phyloP scores from a whole-genome alignment of 2,113 vertebrate species.

The Sterna hirundo region DNA sequence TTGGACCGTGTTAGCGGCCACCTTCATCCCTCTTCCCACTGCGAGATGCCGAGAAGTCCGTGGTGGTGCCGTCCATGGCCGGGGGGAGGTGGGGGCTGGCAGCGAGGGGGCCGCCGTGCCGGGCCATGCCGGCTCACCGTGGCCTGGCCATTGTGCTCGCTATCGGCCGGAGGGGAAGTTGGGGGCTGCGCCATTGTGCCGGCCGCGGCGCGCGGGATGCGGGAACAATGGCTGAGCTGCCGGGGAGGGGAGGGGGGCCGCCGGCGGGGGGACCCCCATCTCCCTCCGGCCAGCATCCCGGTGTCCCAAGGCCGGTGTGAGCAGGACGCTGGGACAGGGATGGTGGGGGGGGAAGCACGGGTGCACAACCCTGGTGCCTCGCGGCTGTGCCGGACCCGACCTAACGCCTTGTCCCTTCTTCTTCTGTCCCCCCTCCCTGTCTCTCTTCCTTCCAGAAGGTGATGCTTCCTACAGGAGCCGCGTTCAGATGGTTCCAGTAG shows the following conservation, averaged over 20 bases:
- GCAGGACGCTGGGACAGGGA: fast-evolving
- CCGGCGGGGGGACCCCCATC: fast-evolving
- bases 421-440: slow-evolving; percentile 64
- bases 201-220: fast-evolving
- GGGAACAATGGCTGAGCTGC: not conserved
- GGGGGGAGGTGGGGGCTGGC: not conserved
- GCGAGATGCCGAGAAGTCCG: not conserved
- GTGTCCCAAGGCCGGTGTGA: fast-evolving
- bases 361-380: not conserved
- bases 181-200: not conserved
- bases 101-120: fast-evolving
- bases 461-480: slow-evolving; percentile 98
- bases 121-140: fast-evolving
- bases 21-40: not conserved
- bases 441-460: slow-evolving; percentile 92
- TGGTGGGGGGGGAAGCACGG: not conserved
- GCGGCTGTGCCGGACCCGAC: not conserved
- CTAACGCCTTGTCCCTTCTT: slow-evolving; percentile 57
- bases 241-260: not conserved
- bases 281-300: not conserved
- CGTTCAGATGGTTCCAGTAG: slow-evolving; percentile 99
- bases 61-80: fast-evolving
- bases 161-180: not conserved
- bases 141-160: not conserved
- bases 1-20: not conserved